Evolutionary conservation across 1,140 invertebrate genomes (phyloP).

Genomic region (Drosophila funebris): DNA sequence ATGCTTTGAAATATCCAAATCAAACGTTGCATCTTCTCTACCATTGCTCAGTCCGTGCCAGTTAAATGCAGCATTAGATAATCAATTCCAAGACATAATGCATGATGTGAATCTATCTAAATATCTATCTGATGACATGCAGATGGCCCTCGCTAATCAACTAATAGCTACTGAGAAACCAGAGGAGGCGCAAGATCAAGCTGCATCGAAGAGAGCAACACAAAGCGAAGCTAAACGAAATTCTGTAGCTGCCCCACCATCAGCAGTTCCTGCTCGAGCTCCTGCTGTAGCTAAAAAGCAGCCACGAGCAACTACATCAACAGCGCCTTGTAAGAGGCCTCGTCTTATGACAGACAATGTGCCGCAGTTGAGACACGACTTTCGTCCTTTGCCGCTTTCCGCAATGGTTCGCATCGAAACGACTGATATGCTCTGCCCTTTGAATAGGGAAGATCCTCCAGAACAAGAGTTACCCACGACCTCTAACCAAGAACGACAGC

Average conservation of each 20-base stretch:
- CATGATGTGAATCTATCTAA: no score
- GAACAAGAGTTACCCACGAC: no score
- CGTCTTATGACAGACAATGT: constrained; percentile 43
- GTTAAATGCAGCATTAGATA: no score
- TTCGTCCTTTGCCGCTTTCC: constrained; percentile 45
- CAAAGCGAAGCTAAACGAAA: background rate
- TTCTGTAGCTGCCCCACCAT: background rate
- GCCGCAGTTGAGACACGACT: constrained; percentile 55
- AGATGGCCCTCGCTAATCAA: no score
- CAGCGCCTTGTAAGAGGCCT: constrained; percentile 16
- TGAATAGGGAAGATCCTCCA: background rate
- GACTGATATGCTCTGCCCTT: no score
- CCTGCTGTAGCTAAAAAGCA: background rate
- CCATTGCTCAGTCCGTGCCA: background rate
- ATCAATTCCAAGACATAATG: no score
- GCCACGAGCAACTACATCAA: background rate
- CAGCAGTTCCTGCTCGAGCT: background rate
- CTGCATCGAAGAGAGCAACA: background rate
- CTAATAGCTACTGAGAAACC: no score
- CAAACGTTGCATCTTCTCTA: background rate
- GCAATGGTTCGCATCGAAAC: constrained; percentile 21
- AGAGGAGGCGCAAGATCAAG: background rate
- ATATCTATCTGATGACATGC: no score
- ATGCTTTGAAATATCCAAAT: background rate
- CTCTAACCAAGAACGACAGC: background rate